Percentiles rank a stretch among this genome's conserved stretches.
These are phyloP conservation scores for Manis javanica DNA, from an alignment of 2,797 vertebrate genomes.

Conservation along the genomic window DNA sequence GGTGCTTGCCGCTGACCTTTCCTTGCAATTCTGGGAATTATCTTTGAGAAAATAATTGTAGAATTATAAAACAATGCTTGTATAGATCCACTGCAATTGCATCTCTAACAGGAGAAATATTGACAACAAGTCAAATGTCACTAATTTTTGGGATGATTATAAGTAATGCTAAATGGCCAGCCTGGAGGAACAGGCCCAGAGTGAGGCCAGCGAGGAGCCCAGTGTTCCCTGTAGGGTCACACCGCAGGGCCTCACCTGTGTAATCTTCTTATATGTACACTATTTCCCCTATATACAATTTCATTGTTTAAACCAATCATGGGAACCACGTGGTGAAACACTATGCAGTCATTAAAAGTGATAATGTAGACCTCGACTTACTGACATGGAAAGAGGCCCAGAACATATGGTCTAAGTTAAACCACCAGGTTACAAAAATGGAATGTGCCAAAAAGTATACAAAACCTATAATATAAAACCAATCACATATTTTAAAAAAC, in stretches of 20 bases:
- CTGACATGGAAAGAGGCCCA: not conserved
- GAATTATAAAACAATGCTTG: not conserved
- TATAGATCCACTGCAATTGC: not conserved
- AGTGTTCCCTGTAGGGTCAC: not conserved
- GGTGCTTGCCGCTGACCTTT: not conserved
- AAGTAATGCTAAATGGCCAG: not conserved
- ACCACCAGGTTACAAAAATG: not conserved
- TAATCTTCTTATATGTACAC: not conserved
- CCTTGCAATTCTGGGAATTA: not conserved
- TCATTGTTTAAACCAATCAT: not conserved
- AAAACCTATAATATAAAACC: constrained; percentile 6
- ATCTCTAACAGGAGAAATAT: not conserved
- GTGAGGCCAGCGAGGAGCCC: not conserved
- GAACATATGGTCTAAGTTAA: not conserved
- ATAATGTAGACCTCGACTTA: not conserved
- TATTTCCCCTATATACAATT: not conserved
- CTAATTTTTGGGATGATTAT: not conserved
- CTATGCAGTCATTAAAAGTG: not conserved
- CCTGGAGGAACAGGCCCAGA: not conserved
- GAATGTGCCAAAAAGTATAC: not conserved
- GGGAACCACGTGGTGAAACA: not conserved
- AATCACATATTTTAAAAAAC: not conserved
- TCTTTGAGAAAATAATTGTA: constrained; percentile 38
- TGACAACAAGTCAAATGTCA: not conserved
- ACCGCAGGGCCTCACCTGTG: not conserved